These are phyloP conservation scores for Holcopasites calliopsidis DNA, from an alignment of 1,140 invertebrate species.

Conservation along the genomic window DNA sequence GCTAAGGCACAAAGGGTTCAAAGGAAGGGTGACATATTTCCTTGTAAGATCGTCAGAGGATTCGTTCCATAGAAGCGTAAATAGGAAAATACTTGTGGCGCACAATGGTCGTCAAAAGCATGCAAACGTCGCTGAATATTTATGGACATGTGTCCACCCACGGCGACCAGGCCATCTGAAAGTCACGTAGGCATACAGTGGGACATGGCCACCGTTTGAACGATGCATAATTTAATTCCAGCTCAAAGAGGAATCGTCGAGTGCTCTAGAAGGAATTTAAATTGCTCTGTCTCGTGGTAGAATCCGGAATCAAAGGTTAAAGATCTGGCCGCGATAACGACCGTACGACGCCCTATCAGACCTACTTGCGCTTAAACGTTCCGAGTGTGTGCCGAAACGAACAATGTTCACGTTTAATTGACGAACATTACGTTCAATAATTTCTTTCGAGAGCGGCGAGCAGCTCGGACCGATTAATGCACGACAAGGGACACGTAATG, in stretches of 20 bases:
- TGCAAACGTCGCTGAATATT: slow-evolving; percentile 37
- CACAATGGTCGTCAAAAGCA: background rate
- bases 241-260: slow-evolving; percentile 33
- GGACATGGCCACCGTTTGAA: slow-evolving; percentile 26
- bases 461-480: slow-evolving; percentile 2
- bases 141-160: slow-evolving; percentile 28
- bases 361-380: background rate
- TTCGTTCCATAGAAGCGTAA: background rate
- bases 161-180: slow-evolving; percentile 26
- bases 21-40: background rate
- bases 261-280: slow-evolving; percentile 48
- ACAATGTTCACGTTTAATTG: background rate
- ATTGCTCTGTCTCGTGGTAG: slow-evolving; percentile 40
- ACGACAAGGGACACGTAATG: slow-evolving; percentile 32
- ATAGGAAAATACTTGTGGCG: slow-evolving; percentile 2
- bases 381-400: background rate
- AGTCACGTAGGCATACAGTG: slow-evolving; percentile 42
- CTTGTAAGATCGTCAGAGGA: background rate
- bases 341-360: slow-evolving; percentile 6
- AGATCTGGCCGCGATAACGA: slow-evolving; percentile 8
- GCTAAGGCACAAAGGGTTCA: background rate
- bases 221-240: slow-evolving; percentile 47
- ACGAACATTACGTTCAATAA: slow-evolving; percentile 8
- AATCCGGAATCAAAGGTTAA: slow-evolving; percentile 54
- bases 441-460: background rate